Conservation (phyloP, 2,113 vertebrate species). For the Chionis minor region DNA sequence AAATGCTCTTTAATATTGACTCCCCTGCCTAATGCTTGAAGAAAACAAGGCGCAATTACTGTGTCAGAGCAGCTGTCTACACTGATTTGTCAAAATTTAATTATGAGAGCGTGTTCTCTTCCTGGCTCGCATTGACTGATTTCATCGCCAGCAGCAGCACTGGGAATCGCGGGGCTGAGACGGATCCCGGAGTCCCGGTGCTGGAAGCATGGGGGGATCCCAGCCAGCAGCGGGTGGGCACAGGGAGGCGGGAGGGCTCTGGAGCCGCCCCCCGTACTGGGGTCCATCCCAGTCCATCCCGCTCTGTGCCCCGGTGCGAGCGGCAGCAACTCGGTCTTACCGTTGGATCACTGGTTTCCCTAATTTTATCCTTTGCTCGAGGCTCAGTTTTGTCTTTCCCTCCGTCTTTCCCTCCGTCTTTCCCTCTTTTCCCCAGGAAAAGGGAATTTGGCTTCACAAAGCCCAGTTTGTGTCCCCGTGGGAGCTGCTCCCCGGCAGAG, state of each 20-base stretch:
- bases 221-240: background rate
- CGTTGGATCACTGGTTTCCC: background rate
- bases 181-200: rapidly evolving
- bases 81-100: background rate
- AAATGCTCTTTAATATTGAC: background rate
- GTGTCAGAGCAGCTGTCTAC: background rate
- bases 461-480: no score
- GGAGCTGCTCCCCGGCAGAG: no score
- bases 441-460: no score
- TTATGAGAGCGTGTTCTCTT: rapidly evolving
- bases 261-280: rapidly evolving
- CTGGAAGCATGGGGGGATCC: rapidly evolving
- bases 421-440: no score
- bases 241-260: background rate
- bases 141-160: background rate
- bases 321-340: background rate
- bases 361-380: background rate
- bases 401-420: no score
- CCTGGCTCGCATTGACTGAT: background rate
- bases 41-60: background rate
- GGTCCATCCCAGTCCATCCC: no score
- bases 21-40: slow-evolving; percentile 19
- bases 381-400: background rate
- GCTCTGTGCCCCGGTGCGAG: no score
- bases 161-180: background rate